Evolutionary conservation across 1,140 invertebrate genomes (phyloP).

Genomic region (Drosophila bipectinata): DNA sequence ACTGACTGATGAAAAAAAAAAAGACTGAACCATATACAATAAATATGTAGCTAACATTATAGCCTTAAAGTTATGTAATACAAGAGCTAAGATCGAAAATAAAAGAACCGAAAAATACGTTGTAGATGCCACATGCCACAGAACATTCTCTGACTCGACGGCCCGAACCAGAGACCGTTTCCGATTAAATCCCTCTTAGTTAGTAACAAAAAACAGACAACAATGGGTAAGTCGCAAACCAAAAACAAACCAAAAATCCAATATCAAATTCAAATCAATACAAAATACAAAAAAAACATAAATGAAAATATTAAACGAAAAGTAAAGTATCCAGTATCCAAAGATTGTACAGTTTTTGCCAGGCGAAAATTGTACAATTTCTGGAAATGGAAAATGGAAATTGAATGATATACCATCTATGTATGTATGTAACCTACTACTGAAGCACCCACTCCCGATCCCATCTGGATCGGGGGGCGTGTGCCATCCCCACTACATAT

Average conservation of each 20-base stretch:
- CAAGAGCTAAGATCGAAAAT: constrained; percentile 52
- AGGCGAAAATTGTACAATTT: constrained; percentile 62
- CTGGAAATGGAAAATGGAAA: constrained; percentile 5
- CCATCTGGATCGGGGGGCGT: constrained; percentile 48
- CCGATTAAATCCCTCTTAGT: constrained; percentile 68
- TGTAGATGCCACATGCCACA: constrained; percentile 66
- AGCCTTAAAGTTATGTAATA: constrained; percentile 74
- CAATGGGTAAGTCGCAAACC: constrained; percentile 73
- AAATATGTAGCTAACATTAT: constrained; percentile 61
- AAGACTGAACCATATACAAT: constrained; percentile 58
- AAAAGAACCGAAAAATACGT: constrained; percentile 56
- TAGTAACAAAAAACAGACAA: constrained; percentile 64
- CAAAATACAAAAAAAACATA: constrained; percentile 18
- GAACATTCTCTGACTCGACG: constrained; percentile 65
- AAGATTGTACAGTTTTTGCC: constrained; percentile 65
- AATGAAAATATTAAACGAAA: background rate
- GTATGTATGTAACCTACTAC: no score
- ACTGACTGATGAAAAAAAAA: constrained; percentile 31
- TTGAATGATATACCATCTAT: constrained; percentile 11
- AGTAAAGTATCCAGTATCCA: constrained; percentile 1
- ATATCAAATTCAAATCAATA: constrained; percentile 2
- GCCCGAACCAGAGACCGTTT: constrained; percentile 42
- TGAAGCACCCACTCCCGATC: constrained; percentile 47
- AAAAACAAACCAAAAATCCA: constrained; percentile 23
- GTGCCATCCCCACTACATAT: constrained; percentile 62